Evolutionary conservation across 2,797 vertebrate species (phyloP), one percentile per base, ranked within the genome.

Genomic region (Monodelphis domestica): DNA sequence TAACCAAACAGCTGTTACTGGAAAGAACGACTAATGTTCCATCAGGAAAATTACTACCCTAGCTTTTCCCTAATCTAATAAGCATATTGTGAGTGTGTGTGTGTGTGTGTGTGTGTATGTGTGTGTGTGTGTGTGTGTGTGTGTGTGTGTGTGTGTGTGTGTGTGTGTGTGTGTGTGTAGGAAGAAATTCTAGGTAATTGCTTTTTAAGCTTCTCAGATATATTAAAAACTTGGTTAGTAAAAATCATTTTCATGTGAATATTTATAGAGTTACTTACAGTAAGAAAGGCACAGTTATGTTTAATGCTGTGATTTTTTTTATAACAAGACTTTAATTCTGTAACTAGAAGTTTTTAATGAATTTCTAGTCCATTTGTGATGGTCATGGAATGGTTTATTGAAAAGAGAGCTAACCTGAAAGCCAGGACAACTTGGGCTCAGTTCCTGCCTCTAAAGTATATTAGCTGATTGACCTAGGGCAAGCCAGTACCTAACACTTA

Each of bases 1-100:
- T 90, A 84, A 88, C 70, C 21, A 93, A 57, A 54, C 89, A 54
- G 89, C 70, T 38, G 29, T 59, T 70, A 94, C 90, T 30, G 28
- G 51, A 17, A 53, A n/a, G 0, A 2, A 94, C 29, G 15, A 87
- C 70, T 78, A 70, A 70, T 3, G 45, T 2, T 30, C 53, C 28
- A 88, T 5, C 29, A 90, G 51, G 53, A 90, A 94, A 90, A 54
- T 90, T 53, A 50, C 29, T 89, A 28, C 52, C 51, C 14, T 92
- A 78, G 84, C 84, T 30, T 89, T 94, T 92, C 33, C 33, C 53
- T 90, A 87, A 52, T 87, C 45, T 55, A 70, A 38, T 5, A 93
- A 87, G 14, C 88, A 95, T 56, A 12, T 5, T 91, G 55, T 38
- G 56, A 33, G 45, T 89, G 59, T 15, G 59, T n/a, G 12, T n/a